Conservation (phyloP, 2,113 vertebrate species). For the Caretta caretta region DNA sequence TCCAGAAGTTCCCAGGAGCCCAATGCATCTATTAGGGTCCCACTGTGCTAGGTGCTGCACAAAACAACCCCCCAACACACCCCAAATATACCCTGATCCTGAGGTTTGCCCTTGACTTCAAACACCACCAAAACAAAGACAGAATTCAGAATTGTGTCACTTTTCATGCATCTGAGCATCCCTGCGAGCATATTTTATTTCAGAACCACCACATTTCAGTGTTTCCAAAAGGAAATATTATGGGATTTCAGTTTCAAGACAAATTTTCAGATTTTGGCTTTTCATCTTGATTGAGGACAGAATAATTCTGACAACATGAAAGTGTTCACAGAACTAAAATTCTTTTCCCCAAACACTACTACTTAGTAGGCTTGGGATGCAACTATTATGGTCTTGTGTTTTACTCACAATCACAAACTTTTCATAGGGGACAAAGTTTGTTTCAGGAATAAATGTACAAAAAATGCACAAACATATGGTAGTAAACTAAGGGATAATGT, state of each 20-base stretch:
- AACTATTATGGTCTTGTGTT: neutral
- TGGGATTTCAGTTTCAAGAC: neutral
- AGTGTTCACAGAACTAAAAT: fast-evolving
- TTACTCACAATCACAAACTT: neutral
- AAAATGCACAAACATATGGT: fast-evolving
- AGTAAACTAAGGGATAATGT: neutral
- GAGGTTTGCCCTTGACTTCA: fast-evolving
- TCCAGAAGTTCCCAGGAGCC: neutral
- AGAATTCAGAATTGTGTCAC: neutral
- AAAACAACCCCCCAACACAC: neutral
- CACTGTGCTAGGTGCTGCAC: fast-evolving
- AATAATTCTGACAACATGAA: neutral
- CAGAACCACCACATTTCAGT: neutral
- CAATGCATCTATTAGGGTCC: neutral
- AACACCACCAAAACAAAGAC: neutral
- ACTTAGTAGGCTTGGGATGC: neutral
- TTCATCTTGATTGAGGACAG: neutral
- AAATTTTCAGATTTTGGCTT: neutral
- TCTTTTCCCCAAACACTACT: neutral
- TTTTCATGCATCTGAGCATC: neutral
- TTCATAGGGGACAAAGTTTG: neutral
- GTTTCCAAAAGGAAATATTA: neutral
- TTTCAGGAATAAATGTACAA: neutral
- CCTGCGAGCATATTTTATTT: neutral
- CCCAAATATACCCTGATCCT: neutral